Conservation (phyloP, 2,888 invertebrate genomes). For the Cephus runcator region DNA sequence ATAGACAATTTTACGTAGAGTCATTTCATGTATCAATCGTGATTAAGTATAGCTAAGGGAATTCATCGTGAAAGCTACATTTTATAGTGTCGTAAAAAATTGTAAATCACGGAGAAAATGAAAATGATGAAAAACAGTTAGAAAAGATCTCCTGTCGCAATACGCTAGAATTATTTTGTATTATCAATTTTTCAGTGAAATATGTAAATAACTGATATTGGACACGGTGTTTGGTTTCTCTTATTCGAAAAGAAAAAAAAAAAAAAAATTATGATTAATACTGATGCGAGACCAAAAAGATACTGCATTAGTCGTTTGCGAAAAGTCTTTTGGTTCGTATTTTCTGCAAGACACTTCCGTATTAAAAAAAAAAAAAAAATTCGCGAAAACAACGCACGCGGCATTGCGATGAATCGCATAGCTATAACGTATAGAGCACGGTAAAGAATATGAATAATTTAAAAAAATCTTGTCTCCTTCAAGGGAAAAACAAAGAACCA, state of each 20-base stretch:
- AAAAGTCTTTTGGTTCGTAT: neutral
- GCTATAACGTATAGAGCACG: conserved; percentile 29
- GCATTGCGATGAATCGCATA: conserved; percentile 59
- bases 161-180: neutral
- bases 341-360: neutral
- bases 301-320: neutral
- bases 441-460: neutral
- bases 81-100: conserved; percentile 28
- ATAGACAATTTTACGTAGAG: neutral
- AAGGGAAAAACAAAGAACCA: conserved; percentile 6
- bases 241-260: neutral
- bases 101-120: neutral
- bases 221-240: neutral
- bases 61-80: conserved; percentile 63
- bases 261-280: conserved; percentile 32
- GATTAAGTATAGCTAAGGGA: conserved; percentile 49
- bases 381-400: conserved; percentile 34
- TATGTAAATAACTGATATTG: neutral
- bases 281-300: conserved; percentile 5
- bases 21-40: neutral
- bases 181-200: neutral
- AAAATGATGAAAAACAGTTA: neutral
- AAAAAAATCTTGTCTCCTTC: neutral
- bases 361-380: conserved; percentile 12
- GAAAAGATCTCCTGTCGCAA: neutral